phyloP scores from a whole-genome alignment of 2,797 vertebrate genomes.

The Acipenser oxyrinchus region DNA sequence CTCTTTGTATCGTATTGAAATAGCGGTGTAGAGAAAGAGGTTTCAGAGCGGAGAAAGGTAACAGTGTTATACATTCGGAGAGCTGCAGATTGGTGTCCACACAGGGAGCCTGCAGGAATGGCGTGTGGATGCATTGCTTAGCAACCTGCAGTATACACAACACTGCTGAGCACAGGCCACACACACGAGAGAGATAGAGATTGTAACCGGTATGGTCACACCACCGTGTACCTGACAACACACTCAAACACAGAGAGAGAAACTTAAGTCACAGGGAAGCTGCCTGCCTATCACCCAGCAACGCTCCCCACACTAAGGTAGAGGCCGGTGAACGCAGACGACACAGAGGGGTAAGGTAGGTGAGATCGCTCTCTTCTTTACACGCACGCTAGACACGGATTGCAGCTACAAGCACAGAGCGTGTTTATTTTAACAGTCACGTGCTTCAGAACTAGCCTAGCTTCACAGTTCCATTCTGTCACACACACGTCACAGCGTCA shows the following conservation, averaged over 20 bases:
- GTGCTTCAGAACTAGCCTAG: too few species aligned
- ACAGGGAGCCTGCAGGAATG: slow-evolving; percentile 36
- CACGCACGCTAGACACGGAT: too few species aligned
- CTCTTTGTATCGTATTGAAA: too few species aligned
- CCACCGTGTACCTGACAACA: background rate
- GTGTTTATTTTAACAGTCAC: too few species aligned
- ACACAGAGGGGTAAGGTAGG: background rate
- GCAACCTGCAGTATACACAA: slow-evolving; percentile 46
- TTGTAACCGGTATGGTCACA: background rate
- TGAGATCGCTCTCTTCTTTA: background rate
- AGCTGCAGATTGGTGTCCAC: background rate
- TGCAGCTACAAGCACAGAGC: too few species aligned
- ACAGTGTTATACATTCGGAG: too few species aligned
- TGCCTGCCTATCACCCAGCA: background rate
- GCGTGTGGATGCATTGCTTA: slow-evolving; percentile 40
- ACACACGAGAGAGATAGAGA: background rate
- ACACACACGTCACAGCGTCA: too few species aligned
- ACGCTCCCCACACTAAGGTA: background rate
- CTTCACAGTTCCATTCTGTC: too few species aligned
- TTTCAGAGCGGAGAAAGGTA: too few species aligned
- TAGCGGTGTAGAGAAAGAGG: too few species aligned
- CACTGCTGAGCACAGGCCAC: background rate
- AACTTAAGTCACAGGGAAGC: background rate
- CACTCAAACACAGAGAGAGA: background rate
- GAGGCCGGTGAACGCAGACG: background rate